Percentiles rank a stretch among this genome's conserved stretches.
phyloP scores from a whole-genome alignment of 2,888 invertebrate genomes.

The Drosophila vallismaia region DNA sequence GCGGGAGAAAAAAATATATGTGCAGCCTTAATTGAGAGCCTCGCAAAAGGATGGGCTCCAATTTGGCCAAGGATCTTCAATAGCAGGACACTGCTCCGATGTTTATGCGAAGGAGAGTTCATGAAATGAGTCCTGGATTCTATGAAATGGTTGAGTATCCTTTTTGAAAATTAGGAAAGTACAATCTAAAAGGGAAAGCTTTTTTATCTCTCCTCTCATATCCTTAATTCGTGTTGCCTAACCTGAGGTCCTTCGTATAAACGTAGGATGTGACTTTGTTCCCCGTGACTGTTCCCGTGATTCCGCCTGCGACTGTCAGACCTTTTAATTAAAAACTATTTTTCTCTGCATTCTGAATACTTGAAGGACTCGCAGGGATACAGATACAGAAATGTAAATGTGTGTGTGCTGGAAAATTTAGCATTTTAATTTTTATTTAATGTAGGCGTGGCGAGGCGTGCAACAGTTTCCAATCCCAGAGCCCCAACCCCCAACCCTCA shows the following conservation, averaged over 20 bases:
- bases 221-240: too few species aligned
- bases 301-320: constrained; percentile 52
- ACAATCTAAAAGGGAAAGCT: too few species aligned
- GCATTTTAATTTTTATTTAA: constrained; percentile 82
- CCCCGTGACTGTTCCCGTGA: constrained; percentile 5
- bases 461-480: constrained; percentile 55
- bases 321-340: constrained; percentile 79
- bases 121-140: too few species aligned
- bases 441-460: constrained; percentile 71
- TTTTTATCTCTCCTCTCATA: too few species aligned
- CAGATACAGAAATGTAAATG: too few species aligned
- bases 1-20: constrained; percentile 41
- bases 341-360: constrained; percentile 71
- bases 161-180: too few species aligned
- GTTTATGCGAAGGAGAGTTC: too few species aligned
- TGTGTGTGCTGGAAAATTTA: constrained; percentile 62
- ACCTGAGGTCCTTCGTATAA: not conserved
- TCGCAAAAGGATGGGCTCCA: constrained; percentile 5
- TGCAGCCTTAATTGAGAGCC: constrained; percentile 52
- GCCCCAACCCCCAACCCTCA: constrained; percentile 18
- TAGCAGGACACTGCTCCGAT: not conserved
- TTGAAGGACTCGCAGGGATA: constrained; percentile 28
- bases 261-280: not conserved
- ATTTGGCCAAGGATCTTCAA: constrained; percentile 1
- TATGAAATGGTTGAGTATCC: too few species aligned